These are phyloP conservation scores for Pangasius mekongensis DNA, from an alignment of 2,797 vertebrate species.

Conservation along the genomic window DNA sequence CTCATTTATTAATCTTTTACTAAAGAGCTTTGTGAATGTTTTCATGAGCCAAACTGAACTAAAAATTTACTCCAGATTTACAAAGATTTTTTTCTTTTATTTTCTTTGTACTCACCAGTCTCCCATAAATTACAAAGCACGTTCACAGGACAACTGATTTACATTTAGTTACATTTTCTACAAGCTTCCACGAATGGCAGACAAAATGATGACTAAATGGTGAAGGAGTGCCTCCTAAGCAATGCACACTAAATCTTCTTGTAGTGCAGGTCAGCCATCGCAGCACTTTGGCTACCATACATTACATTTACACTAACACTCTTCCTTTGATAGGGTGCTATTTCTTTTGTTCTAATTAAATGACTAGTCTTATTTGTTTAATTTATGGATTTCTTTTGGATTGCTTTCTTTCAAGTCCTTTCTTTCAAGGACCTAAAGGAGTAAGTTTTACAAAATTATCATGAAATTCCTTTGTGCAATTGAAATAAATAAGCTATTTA, in stretches of 20 bases:
- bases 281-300: background rate
- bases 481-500: background rate
- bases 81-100: background rate
- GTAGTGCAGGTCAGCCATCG: background rate
- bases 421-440: background rate
- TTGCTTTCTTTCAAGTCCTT: background rate
- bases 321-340: background rate
- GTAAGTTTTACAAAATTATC: background rate
- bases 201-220: background rate
- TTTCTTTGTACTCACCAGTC: background rate
- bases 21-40: background rate
- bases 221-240: background rate
- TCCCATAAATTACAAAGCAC: background rate
- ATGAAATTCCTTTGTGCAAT: background rate
- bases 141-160: background rate
- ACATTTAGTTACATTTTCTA: background rate
- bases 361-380: background rate
- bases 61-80: background rate
- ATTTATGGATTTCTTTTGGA: background rate
- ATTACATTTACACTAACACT: background rate
- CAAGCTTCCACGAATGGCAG: background rate
- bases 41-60: background rate
- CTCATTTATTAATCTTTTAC: background rate
- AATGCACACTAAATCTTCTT: background rate
- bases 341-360: background rate